These are phyloP conservation scores for Ancistrus triradiatus DNA, from an alignment of 2,113 vertebrate species.

Conservation along the genomic window DNA sequence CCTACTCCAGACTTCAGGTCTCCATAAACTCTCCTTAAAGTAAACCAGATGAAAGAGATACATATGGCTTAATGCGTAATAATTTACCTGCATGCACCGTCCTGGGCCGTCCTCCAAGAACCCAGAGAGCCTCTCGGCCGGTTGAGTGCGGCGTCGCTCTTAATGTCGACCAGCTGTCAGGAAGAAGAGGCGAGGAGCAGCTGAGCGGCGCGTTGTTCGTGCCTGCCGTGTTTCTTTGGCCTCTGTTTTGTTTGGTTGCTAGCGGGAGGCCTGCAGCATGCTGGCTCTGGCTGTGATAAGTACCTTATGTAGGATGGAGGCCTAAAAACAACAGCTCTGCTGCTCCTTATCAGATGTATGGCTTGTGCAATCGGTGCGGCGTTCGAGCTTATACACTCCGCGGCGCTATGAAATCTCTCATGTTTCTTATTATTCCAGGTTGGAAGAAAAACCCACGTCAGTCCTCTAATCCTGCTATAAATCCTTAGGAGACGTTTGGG, in stretches of 20 bases:
- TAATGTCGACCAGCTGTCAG: conserved; percentile 51
- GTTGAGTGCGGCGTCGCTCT: conserved; percentile 16
- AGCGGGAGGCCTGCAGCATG: conserved; percentile 36
- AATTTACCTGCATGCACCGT: conserved; percentile 52
- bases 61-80: conserved; percentile 48
- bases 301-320: conserved; percentile 36
- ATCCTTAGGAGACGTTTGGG: conserved; percentile 45
- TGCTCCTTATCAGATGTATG: conserved; percentile 26
- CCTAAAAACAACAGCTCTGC: conserved; percentile 35
- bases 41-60: conserved; percentile 54
- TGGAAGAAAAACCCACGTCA: conserved; percentile 18
- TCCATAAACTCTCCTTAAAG: conserved; percentile 54
- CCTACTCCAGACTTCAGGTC: conserved; percentile 41
- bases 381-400: no score
- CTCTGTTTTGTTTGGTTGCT: conserved; percentile 49
- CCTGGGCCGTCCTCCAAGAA: conserved; percentile 42
- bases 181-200: conserved; percentile 24
- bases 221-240: conserved; percentile 33
- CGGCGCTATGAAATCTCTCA: no score
- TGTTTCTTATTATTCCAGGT: background rate
- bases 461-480: conserved; percentile 28
- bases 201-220: conserved; percentile 21
- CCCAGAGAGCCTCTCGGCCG: conserved; percentile 19
- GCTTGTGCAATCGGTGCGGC: background rate
- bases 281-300: conserved; percentile 33